Base-by-base conservation (phyloP, 2,888 invertebrate species). In the Seira sanloemensis region DNA sequence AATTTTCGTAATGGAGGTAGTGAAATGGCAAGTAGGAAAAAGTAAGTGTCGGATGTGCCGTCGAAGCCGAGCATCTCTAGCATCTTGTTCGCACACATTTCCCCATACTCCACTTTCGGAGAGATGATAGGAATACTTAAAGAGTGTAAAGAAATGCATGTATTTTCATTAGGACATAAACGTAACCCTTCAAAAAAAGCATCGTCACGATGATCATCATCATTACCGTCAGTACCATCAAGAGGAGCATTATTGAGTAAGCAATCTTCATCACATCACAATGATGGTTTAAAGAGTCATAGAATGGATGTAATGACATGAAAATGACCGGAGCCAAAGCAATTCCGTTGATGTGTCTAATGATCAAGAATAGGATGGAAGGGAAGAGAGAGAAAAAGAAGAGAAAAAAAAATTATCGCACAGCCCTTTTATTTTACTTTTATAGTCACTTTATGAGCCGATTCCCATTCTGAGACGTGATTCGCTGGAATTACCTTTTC, bases 401-500 rank as follows among this genome's bases (percentile, higher is more conserved):
- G 54, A 24, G 23, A 74, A 73, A 67, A 80, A 88, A 87, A 88
- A 88, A 87, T 87, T 87, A 88, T 88, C 86, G 88, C 85, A 86
- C 66, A 87, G 79, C 87, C 86, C 87, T 88, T 37, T 88, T 88
- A 86, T 88, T 87, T 86, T 87, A 87, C 79, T 88, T 88, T 88
- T 88, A 88, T 87, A 82, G 87, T 87, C 84, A 78, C 83, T 88
- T 88, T 88, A 88, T 88, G 88, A 88, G 87, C 83, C 86, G 88
- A 88, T 87, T 88, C 88, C 86, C 88, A 87, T 88, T 87, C 86
- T 83, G 82, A 82, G 87, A 87, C 86, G 87, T 88, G 88, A 88
- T 88, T 88, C 86, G 65, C 72, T 68, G 79, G 81, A 88, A 88
- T 88, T 88, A 88, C 88, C 87, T 87, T 87, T 87, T 86, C 84